Evolutionary conservation across 2,797 vertebrate genomes (phyloP).

Genomic region (Vipera latastei): DNA sequence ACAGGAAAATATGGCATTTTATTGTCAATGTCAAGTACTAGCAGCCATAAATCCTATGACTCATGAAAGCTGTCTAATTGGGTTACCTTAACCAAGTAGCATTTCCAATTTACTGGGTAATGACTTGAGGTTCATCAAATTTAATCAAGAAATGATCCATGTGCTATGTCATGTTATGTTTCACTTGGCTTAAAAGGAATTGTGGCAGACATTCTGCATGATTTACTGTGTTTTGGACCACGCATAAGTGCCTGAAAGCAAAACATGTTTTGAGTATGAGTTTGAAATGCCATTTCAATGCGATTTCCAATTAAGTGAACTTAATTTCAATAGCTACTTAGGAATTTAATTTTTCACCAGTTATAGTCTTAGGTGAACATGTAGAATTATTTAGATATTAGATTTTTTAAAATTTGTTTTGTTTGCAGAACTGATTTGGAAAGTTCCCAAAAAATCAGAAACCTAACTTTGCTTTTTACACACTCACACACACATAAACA

Average conservation of each 20-base stretch:
- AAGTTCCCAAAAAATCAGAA: neutral
- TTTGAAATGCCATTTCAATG: neutral
- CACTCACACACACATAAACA: too few species aligned
- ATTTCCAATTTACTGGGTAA: constrained; percentile 65
- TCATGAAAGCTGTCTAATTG: constrained; percentile 59
- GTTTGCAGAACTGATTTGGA: neutral
- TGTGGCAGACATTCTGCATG: constrained; percentile 45
- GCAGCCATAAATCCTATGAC: constrained; percentile 65
- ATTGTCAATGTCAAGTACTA: constrained; percentile 63
- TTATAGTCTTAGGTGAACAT: neutral
- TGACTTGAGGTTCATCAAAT: constrained; percentile 64
- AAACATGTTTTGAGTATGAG: constrained; percentile 33
- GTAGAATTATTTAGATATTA: neutral
- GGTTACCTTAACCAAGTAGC: constrained; percentile 67
- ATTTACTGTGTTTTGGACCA: constrained; percentile 60
- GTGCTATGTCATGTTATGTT: constrained; percentile 60
- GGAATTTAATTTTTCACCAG: neutral
- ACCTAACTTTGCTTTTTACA: neutral
- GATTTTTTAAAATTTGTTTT: neutral
- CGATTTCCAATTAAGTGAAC: neutral
- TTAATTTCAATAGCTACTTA: neutral
- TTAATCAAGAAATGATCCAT: constrained; percentile 69
- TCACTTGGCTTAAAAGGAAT: constrained; percentile 60
- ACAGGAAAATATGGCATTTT: constrained; percentile 55
- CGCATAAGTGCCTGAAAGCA: constrained; percentile 35